Evolutionary conservation across 2,113 vertebrate genomes (phyloP).

Genomic region (Pionites leucogaster): DNA sequence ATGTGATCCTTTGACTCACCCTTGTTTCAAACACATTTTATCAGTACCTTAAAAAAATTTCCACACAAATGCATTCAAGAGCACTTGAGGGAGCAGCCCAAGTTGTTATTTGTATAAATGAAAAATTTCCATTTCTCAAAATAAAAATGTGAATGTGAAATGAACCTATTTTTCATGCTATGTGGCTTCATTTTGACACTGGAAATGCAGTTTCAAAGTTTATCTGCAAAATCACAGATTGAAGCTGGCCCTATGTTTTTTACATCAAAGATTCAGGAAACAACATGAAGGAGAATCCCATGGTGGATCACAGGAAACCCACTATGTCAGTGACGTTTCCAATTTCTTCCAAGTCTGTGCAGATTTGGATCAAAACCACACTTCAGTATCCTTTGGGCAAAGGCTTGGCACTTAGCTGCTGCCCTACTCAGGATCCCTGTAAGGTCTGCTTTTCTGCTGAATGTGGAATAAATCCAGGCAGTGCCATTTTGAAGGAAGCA

Average conservation of each 20-base stretch:
- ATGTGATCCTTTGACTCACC: neutral
- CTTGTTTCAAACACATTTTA: neutral
- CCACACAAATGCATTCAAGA: neutral
- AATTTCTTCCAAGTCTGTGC: neutral
- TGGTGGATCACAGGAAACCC: neutral
- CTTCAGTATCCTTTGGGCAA: neutral
- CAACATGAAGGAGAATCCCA: neutral
- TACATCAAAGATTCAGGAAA: neutral
- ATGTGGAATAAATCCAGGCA: constrained; percentile 8
- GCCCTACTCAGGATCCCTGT: neutral
- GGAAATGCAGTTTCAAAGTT: neutral
- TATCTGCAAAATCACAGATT: neutral
- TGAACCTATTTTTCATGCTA: neutral
- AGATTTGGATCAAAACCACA: neutral
- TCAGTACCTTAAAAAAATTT: neutral
- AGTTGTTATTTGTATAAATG: neutral
- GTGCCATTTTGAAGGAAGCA: constrained; percentile 16
- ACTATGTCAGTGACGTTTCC: neutral
- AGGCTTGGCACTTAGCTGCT: neutral
- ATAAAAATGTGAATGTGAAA: neutral
- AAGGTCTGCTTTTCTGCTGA: neutral
- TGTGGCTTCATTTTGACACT: neutral
- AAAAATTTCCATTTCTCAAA: neutral
- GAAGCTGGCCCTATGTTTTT: neutral
- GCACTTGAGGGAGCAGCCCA: neutral